Base-by-base conservation (phyloP, 1,140 invertebrate genomes). In the Uloborus diversus region DNA sequence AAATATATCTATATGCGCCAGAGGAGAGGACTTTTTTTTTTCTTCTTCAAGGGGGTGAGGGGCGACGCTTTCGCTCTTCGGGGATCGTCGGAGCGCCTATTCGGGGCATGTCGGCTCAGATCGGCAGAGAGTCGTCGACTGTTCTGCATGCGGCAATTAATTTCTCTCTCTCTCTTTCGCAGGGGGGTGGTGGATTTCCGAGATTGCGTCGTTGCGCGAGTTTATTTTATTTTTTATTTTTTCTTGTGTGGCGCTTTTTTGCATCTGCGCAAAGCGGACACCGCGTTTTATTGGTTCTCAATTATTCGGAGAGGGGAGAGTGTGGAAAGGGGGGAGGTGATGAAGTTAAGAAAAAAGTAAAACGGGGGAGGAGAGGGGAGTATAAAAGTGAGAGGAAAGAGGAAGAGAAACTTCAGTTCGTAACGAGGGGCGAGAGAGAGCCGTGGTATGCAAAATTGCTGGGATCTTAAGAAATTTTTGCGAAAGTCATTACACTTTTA, bases 241-340 rank as follows among this genome's bases (percentile, higher is more conserved):
- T n/a, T n/a, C n/a, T n/a, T n/a, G n/a, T n/a, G 57, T 37, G 71
- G 71, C 71, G 71, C 71, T 73, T 51, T 64, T 62, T 75, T 75
- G 71, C 71, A 64, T 64, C 71, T 75, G 71, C 71, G 71, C 71
- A 75, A 75, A 75, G 42, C 56, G 71, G 37, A 7, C 71, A 30
- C 20, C 27, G 71, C 71, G 32, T 75, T 75, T 75, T 75, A 75
- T 75, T 75, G 71, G 71, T 73, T 47, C 56, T 17, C 57, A 64
- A 75, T 64, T 75, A 75, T 75, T 75, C 59, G 37, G 5, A n/a
- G n/a, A 5, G n/a, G 49, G 9, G 49, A n/a, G n/a, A n/a, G n/a
- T n/a, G n/a, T n/a, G n/a, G n/a, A n/a, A n/a, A n/a, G n/a, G 20
- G 17, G n/a, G 49, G 49, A 53, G 20, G 17, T 20, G 13, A 14